Evolutionary conservation across 1,140 invertebrate genomes (phyloP).

Genomic region (Calliopsis andreniformis): DNA sequence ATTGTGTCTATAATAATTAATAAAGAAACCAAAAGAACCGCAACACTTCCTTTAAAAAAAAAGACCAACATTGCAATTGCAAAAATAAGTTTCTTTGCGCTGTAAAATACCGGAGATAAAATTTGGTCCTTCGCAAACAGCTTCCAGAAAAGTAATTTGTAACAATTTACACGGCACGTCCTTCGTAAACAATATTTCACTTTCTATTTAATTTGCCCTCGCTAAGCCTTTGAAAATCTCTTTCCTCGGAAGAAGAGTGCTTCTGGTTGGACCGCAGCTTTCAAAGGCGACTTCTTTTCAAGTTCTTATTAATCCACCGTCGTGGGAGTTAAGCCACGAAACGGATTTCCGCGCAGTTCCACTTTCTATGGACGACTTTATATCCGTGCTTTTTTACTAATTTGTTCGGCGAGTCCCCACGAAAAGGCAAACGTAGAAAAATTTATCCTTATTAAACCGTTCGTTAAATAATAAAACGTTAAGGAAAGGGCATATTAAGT

Average conservation of each 20-base stretch:
- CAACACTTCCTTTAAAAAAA: too few relatives aligned
- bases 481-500: too few relatives aligned
- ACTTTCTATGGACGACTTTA: not conserved
- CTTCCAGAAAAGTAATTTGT: too few relatives aligned
- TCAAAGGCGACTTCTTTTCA: conserved; percentile 10
- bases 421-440: not conserved
- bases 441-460: not conserved
- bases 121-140: too few relatives aligned
- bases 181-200: not conserved
- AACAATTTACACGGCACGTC: too few relatives aligned
- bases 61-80: too few relatives aligned
- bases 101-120: too few relatives aligned
- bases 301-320: conserved; percentile 33
- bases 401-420: not conserved
- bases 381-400: not conserved
- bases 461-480: not conserved
- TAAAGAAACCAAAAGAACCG: too few relatives aligned
- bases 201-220: not conserved
- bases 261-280: not conserved
- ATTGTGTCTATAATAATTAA: too few relatives aligned
- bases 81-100: too few relatives aligned
- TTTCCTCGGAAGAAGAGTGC: not conserved
- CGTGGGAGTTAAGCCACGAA: not conserved
- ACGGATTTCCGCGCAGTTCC: not conserved
- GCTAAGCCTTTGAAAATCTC: not conserved